These are phyloP conservation scores for Morone saxatilis DNA, from an alignment of 2,113 vertebrate species.

Conservation along the genomic window DNA sequence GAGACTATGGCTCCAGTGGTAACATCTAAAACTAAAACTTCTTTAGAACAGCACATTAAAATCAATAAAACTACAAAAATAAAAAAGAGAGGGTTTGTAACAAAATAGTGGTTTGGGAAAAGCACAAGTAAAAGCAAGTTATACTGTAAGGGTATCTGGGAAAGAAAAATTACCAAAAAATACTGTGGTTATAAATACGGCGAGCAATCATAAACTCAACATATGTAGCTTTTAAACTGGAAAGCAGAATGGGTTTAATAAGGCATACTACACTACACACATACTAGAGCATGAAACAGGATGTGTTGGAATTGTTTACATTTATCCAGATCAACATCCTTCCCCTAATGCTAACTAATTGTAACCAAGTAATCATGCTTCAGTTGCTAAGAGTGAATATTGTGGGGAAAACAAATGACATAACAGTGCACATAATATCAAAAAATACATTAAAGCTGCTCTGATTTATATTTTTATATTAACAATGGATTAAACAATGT, in stretches of 20 bases:
- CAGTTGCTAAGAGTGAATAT: background rate
- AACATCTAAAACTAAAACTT: slow-evolving; percentile 3
- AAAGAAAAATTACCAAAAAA: background rate
- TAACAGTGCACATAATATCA: background rate
- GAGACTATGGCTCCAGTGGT: slow-evolving; percentile 6
- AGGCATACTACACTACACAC: background rate
- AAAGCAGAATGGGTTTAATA: background rate
- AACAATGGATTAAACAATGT: too few relatives aligned
- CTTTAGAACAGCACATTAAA: background rate
- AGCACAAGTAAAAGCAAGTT: background rate
- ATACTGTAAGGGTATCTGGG: background rate
- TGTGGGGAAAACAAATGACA: background rate
- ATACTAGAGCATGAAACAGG: background rate
- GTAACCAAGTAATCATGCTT: background rate
- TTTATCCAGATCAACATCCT: background rate
- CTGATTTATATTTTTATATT: too few relatives aligned
- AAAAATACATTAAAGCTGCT: too few relatives aligned
- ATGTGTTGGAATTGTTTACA: background rate
- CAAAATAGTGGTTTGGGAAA: slow-evolving; percentile 23
- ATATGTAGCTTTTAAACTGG: background rate
- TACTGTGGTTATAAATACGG: background rate
- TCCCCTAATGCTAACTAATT: background rate
- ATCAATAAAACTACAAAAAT: slow-evolving; percentile 21
- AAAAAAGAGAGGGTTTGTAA: background rate
- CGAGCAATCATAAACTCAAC: too few relatives aligned